Conservation (phyloP, 1,140 invertebrate species). For the Kradibia gibbosae region DNA sequence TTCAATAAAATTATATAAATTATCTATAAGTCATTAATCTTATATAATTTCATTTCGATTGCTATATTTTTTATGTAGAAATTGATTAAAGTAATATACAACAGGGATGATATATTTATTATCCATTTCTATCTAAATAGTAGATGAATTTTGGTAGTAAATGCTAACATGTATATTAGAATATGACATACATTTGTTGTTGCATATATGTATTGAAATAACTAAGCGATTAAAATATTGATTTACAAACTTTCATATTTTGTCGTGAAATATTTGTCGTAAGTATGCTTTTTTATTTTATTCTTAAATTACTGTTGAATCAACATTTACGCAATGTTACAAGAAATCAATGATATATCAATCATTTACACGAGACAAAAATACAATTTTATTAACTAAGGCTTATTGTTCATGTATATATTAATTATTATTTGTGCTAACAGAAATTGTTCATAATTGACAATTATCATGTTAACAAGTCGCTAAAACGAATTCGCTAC, state of each 20-base stretch:
- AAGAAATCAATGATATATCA: neutral
- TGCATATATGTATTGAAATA: no score
- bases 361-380: neutral
- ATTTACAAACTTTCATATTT: no score
- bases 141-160: neutral
- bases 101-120: neutral
- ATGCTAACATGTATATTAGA: neutral
- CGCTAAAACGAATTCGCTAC: no score
- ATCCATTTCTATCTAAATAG: neutral
- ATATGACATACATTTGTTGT: neutral
- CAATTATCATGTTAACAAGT: no score
- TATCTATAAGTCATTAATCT: neutral
- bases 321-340: neutral
- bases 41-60: neutral
- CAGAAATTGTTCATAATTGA: no score
- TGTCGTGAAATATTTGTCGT: no score
- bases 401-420: neutral
- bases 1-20: slow-evolving; percentile 36
- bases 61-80: neutral
- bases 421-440: neutral
- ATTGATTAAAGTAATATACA: neutral
- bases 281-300: no score
- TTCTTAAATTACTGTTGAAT: neutral
- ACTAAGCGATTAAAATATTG: no score
- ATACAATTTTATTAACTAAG: neutral